Evolutionary conservation across 2,888 invertebrate genomes (phyloP), one percentile per base, ranked within the genome.

Genomic region (Vanessa cardui): DNA sequence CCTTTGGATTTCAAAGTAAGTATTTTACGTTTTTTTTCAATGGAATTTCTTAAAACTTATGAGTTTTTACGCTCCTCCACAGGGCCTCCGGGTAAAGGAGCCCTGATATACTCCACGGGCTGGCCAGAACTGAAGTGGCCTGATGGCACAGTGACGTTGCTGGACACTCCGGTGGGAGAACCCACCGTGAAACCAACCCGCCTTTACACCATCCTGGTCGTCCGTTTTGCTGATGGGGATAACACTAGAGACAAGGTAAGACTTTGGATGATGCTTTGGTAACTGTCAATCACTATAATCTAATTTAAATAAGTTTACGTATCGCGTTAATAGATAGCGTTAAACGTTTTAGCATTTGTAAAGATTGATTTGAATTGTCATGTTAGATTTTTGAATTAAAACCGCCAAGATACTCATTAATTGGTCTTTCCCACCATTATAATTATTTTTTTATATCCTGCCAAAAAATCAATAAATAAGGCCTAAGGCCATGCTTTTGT

Each of bases 41-140:
- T 9, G 39, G 12, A 3, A 20, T 6, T 49, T 18, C 4, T 6
- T 0, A 18, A 49, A 49, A 49, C 15, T 4, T 21, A 50, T 21
- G 26, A 21, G 6, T 21, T 21, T 15, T 21, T 21, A 21, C 15
- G 50, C 15, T 21, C 21, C n/a, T 39, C n/a, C 8, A 20, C 79
- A 92, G 92, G 89, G 12, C 85, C 84, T 0, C 83, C 81, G 65
- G 94, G 87, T 69, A 93, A 89, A 58, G 92, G 87, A 9, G 89
- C 93, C 0, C 86, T 94, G n/a, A 82, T 94, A 0, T 92, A 90
- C 75, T 92, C 94, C 0, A 90, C 90, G 0, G 88, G 92, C 1
- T 93, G 93, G 74, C 94, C 94, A 0, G 84, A 92, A 54, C 84
- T 95, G 8, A 86, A 81, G 3, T 88, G 88, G 77, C 75, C 83